Evolutionary conservation across 2,113 vertebrate species (phyloP).

Genomic region (Pionites leucogaster): DNA sequence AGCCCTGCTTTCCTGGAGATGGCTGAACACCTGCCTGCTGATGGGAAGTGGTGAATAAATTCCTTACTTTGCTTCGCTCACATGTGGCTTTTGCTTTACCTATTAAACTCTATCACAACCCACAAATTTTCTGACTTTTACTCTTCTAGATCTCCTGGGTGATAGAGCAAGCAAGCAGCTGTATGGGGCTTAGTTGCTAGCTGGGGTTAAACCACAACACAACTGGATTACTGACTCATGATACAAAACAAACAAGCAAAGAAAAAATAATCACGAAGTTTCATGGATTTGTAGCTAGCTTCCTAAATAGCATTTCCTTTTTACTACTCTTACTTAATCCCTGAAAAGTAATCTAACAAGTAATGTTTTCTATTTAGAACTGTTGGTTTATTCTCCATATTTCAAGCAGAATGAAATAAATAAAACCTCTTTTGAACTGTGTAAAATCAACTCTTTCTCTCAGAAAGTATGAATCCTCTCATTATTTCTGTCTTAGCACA

Average conservation of each 20-base stretch:
- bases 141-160: neutral
- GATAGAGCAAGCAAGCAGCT: neutral
- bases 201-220: neutral
- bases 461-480: neutral
- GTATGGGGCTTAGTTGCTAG: neutral
- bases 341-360: neutral
- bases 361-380: neutral
- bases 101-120: neutral
- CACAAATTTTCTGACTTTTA: neutral
- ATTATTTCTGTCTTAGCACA: neutral
- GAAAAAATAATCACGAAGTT: neutral
- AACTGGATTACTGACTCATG: neutral
- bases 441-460: neutral
- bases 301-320: neutral
- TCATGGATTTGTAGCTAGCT: neutral
- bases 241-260: neutral
- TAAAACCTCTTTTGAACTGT: neutral
- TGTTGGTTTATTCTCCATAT: neutral
- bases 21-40: neutral
- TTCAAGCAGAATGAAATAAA: neutral
- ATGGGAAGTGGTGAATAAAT: neutral
- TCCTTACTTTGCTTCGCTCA: neutral
- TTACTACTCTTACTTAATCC: neutral
- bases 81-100: neutral
- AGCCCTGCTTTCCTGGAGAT: neutral